Evolutionary conservation across 2,888 invertebrate species (phyloP).

Genomic region (Pristionchus arcanus): DNA sequence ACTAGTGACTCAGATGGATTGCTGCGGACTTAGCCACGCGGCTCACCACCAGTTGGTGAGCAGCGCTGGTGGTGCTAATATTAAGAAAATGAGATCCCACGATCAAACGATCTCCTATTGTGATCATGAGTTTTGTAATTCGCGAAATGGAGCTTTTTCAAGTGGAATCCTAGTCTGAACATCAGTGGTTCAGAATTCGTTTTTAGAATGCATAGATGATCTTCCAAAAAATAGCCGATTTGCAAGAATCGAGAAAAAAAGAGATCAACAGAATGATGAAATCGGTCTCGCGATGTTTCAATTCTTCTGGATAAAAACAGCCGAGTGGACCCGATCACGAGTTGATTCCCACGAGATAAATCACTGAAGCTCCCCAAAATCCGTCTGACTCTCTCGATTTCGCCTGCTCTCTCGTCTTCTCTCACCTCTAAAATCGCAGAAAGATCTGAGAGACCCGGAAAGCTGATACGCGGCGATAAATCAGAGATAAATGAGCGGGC

Average conservation of each 20-base stretch:
- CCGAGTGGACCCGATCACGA: background rate
- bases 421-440: too few relatives aligned
- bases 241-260: background rate
- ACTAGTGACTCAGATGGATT: conserved; percentile 31
- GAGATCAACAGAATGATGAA: background rate
- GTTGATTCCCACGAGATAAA: too few relatives aligned
- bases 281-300: conserved; percentile 1
- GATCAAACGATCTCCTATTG: background rate
- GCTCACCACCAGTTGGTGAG: too few relatives aligned
- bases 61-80: background rate
- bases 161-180: too few relatives aligned
- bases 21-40: background rate
- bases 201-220: too few relatives aligned
- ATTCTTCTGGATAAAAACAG: background rate
- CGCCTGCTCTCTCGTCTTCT: too few relatives aligned
- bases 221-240: too few relatives aligned
- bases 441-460: too few relatives aligned
- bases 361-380: too few relatives aligned
- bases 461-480: background rate
- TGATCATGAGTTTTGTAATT: background rate
- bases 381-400: too few relatives aligned
- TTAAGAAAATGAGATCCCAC: background rate
- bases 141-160: too few relatives aligned
- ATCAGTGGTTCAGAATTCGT: too few relatives aligned
- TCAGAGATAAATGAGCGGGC: background rate